These are phyloP conservation scores for Cyprinodon variegatus DNA, from an alignment of 2,113 vertebrate species.

Conservation along the genomic window DNA sequence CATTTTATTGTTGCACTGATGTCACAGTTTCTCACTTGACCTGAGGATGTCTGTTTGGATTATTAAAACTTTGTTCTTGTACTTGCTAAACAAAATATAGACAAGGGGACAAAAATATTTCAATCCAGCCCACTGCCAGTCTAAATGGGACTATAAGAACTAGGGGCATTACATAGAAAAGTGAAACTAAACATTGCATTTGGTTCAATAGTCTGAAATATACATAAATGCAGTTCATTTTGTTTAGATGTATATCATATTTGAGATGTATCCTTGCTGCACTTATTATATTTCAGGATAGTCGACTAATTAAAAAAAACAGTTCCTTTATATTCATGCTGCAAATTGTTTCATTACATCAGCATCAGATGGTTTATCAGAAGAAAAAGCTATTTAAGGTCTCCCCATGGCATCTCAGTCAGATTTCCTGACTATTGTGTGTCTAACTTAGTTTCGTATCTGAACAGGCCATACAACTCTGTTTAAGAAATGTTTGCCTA, in stretches of 20 bases:
- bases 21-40: constrained; percentile 20
- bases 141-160: constrained; percentile 41
- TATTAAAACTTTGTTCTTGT: not conserved
- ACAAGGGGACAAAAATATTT: constrained; percentile 62
- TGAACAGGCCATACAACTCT: not conserved
- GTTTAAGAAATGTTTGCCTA: not conserved
- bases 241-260: not conserved
- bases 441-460: too few species aligned
- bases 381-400: not conserved
- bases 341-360: not conserved
- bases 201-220: not conserved
- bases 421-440: too few species aligned
- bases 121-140: constrained; percentile 28
- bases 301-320: too few species aligned
- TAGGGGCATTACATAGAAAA: not conserved
- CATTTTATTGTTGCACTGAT: constrained; percentile 62
- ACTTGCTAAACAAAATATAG: constrained; percentile 65
- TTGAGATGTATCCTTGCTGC: not conserved
- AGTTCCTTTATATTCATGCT: not conserved
- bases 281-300: not conserved
- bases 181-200: constrained; percentile 9
- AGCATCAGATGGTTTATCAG: not conserved
- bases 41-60: not conserved
- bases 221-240: not conserved
- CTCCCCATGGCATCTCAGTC: too few species aligned